phyloP scores from a whole-genome alignment of 2,113 vertebrate genomes.

The Rallus limicola region DNA sequence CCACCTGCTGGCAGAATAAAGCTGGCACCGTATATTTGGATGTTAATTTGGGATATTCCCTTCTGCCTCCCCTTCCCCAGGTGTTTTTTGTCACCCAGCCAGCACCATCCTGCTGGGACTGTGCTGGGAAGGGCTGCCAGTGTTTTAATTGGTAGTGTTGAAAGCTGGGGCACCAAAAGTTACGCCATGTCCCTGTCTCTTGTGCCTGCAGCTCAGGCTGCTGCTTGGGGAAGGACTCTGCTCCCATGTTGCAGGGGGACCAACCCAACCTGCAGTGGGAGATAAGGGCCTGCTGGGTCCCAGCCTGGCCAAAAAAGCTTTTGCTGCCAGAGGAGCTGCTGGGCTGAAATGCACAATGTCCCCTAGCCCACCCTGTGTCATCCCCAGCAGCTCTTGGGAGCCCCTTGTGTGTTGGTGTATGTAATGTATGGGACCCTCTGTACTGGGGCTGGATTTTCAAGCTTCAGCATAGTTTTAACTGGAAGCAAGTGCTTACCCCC shows the following conservation, averaged over 20 bases:
- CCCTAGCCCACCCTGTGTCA: rapidly evolving
- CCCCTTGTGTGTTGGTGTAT: rapidly evolving
- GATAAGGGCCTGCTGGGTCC: not conserved
- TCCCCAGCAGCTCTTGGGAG: not conserved
- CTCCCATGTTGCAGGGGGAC: not conserved
- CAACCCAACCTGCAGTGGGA: not conserved
- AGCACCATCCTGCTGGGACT: rapidly evolving
- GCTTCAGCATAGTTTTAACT: not conserved
- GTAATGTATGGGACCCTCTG: rapidly evolving
- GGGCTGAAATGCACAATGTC: not conserved
- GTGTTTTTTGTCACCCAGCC: not conserved
- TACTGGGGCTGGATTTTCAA: not conserved
- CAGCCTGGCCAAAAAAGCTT: not conserved
- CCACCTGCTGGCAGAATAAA: not conserved
- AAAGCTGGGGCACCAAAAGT: not conserved
- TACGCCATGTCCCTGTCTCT: not conserved
- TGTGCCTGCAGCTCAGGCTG: not conserved
- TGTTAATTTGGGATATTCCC: not conserved
- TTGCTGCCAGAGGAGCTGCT: not conserved
- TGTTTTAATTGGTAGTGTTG: not conserved
- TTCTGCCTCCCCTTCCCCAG: not conserved
- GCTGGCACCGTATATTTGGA: not conserved
- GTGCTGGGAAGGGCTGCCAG: not conserved
- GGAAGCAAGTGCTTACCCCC: not conserved
- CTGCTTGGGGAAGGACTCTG: rapidly evolving